Conservation (phyloP, 1,140 invertebrate genomes). For the Reticulitermes speratus region DNA sequence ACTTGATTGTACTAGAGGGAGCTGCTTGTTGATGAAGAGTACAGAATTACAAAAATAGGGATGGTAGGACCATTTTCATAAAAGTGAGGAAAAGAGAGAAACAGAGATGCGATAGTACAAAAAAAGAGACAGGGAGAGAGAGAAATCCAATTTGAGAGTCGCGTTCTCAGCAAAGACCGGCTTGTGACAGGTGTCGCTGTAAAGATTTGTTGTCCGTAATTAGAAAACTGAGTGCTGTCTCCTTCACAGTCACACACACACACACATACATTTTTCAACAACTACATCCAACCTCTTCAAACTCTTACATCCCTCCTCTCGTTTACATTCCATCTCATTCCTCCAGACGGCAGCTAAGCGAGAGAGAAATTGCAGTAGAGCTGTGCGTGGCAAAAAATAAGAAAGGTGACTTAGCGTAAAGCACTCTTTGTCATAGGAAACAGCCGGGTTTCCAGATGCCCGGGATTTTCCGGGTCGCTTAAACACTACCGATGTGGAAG, state of each 20-base stretch:
- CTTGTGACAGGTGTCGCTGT: conserved; percentile 26
- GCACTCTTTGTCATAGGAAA: background rate
- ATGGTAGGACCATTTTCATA: background rate
- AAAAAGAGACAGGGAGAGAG: background rate
- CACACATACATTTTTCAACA: background rate
- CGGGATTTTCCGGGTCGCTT: no score
- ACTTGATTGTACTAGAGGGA: no score
- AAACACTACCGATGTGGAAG: no score
- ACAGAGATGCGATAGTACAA: background rate
- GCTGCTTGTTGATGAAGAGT: background rate
- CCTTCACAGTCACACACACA: background rate
- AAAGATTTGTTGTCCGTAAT: conserved; percentile 37
- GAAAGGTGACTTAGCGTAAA: background rate
- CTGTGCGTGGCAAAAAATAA: background rate
- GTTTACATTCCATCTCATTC: background rate
- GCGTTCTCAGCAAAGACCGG: background rate
- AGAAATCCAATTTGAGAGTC: conserved; percentile 44
- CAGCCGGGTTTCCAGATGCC: background rate
- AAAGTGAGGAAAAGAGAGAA: background rate
- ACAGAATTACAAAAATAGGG: background rate
- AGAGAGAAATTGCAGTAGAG: background rate
- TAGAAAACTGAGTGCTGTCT: conserved; percentile 25
- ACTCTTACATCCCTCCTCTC: background rate
- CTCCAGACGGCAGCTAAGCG: background rate
- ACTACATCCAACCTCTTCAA: conserved; percentile 2